Conservation (phyloP, 2,888 invertebrate species). For the Tanytarsus gracilentus region DNA sequence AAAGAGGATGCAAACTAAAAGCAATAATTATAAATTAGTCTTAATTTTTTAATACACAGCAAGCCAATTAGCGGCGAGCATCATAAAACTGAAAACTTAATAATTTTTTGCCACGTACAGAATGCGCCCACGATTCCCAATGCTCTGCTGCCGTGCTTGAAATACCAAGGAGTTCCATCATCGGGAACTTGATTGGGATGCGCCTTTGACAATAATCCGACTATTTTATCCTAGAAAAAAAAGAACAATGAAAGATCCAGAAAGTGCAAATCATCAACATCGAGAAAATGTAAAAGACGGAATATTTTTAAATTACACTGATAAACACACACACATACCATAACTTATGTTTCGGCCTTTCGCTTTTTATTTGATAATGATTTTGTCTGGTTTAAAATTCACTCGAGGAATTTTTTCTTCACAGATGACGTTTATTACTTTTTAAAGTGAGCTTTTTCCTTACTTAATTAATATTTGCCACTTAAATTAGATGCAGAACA, state of each 20-base stretch:
- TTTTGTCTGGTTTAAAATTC: too few species aligned
- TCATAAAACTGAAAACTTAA: neutral
- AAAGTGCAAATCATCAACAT: neutral
- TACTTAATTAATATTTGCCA: too few species aligned
- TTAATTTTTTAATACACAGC: constrained; percentile 29
- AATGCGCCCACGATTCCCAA: constrained; percentile 76
- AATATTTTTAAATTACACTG: too few species aligned
- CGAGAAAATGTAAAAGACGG: neutral
- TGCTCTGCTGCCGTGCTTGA: constrained; percentile 76
- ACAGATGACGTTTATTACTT: too few species aligned
- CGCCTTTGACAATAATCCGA: constrained; percentile 58
- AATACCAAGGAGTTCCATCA: constrained; percentile 82
- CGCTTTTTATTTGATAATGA: too few species aligned
- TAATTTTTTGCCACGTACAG: constrained; percentile 51
- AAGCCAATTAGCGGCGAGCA: constrained; percentile 7
- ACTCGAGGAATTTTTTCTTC: too few species aligned
- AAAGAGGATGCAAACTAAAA: constrained; percentile 75
- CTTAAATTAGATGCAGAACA: too few species aligned
- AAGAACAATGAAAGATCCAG: neutral
- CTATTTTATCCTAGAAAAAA: constrained; percentile 55
- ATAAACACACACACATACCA: too few species aligned
- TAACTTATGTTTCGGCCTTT: too few species aligned
- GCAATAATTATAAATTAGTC: constrained; percentile 29
- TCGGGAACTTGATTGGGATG: constrained; percentile 72
- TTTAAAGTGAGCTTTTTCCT: too few species aligned